Conservation (phyloP, 92 coral and sea anemone genomes). For the Actinostola sp. region DNA sequence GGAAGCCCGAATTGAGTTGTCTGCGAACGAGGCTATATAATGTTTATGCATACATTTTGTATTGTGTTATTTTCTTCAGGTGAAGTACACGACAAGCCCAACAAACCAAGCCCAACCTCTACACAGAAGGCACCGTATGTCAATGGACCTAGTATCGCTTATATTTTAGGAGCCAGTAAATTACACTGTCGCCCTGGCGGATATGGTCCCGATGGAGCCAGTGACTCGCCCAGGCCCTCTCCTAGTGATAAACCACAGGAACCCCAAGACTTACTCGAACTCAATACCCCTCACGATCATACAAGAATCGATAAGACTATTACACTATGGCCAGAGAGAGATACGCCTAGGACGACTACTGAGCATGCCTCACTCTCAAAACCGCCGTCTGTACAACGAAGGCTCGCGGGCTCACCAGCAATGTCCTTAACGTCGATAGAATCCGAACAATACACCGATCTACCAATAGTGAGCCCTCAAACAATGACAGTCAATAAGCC, state of each 20-base stretch:
- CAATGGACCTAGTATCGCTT: constrained; percentile 1
- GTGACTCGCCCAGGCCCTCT: constrained; percentile 66
- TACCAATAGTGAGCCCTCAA: constrained; percentile 69
- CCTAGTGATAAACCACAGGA: constrained; percentile 45
- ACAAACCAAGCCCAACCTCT: background rate
- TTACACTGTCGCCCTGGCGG: constrained; percentile 68
- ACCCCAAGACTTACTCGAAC: constrained; percentile 19
- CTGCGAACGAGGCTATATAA: background rate
- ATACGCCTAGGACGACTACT: constrained; percentile 3
- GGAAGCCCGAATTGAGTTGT: too few relatives aligned
- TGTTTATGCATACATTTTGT: background rate
- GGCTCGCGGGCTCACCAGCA: constrained; percentile 69
- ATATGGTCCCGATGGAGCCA: constrained; percentile 86
- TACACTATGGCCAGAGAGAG: constrained; percentile 21
- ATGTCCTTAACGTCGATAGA: constrained; percentile 78
- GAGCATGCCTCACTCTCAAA: constrained; percentile 44
- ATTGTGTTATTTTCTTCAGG: background rate
- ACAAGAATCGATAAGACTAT: background rate
- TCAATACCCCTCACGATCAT: background rate
- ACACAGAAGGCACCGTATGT: constrained; percentile 8
- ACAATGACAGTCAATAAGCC: constrained; percentile 11
- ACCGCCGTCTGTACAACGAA: constrained; percentile 60
- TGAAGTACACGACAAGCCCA: background rate
- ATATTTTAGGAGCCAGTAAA: constrained; percentile 10
- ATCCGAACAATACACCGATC: constrained; percentile 74